Evolutionary conservation across 2,888 invertebrate genomes (phyloP), one percentile per base, ranked within the genome.

Genomic region (Bombylius discolor): DNA sequence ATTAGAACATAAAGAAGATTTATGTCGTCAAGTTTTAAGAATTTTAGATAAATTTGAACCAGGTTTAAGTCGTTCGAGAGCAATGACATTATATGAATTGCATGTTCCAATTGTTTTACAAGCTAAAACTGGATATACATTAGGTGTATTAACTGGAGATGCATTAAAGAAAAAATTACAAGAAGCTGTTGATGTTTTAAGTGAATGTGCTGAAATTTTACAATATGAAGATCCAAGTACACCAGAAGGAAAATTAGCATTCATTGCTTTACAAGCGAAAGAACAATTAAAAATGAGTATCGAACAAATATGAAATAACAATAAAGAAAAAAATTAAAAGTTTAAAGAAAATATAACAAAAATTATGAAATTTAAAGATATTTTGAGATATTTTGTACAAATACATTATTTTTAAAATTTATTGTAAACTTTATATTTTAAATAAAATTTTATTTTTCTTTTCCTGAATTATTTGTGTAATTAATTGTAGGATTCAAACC

Each of bases 71-170:
- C 77, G 91, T 62, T 80, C 89, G 65, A 80, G 90, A 76, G 89
- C 87, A 12, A 81, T 87, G 76, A 81, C 85, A 64, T 69, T 89
- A 33, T 91, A 89, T 67, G 91, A 92, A 69, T 72, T 90, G 13
- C 89, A 91, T 66, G 86, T 85, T 0, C 88, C 89, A 0, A 66
- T 89, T 9, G 81, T 89, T 69, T 77, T 84, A 62, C 65, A 87
- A 60, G 85, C 87, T 0, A 81, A 82, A 62, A 83, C 77, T 62
- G 79, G 80, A 58, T 85, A 80, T 65, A 77, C 78, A 49, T 76
- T 78, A 0, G 81, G 80, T 1, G 70, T 77, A 0, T 79, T 85
- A 14, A 77, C 78, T 36, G 77, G 79, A 47, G 77, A 79, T 1
- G 77, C 79, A 56, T 70, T 89, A 6, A 83, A 82, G 60, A 77